phyloP scores from a whole-genome alignment of 1,140 invertebrate genomes.

The Artemia franciscana region DNA sequence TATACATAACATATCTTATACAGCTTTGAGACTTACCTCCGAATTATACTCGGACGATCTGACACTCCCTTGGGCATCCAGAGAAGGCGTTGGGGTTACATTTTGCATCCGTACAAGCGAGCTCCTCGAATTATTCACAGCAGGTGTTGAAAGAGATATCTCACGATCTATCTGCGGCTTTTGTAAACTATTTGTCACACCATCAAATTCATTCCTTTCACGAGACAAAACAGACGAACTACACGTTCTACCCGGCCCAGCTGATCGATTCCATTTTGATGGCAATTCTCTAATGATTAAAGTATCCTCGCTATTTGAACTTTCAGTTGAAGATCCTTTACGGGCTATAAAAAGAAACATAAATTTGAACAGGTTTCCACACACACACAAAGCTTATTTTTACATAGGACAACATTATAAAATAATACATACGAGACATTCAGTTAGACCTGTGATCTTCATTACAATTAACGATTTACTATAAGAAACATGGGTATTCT shows the following conservation, averaged over 20 bases:
- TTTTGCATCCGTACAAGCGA: background rate
- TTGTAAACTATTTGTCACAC: background rate
- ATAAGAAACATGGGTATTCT: no score
- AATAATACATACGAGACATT: no score
- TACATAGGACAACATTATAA: no score
- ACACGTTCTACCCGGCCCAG: background rate
- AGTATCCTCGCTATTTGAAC: background rate
- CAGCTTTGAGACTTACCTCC: background rate
- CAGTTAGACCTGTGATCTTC: no score
- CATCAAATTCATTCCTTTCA: background rate
- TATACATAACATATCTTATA: no score
- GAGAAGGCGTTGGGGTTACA: background rate
- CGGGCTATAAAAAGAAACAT: no score
- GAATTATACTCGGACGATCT: background rate
- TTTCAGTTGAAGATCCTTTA: background rate
- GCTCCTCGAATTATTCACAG: background rate
- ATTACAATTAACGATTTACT: no score
- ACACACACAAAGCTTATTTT: no score
- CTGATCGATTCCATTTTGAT: background rate
- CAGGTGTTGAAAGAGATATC: background rate
- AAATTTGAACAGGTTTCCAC: no score
- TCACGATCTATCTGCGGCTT: background rate
- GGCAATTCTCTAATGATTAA: background rate
- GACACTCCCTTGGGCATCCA: background rate
- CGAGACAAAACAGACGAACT: background rate